A percentile compares a stretch with the other conserved stretches of the same genome.
Evolutionary conservation across 1,140 invertebrate genomes (phyloP).

Genomic region (Lordiphosa clarofinis): DNA sequence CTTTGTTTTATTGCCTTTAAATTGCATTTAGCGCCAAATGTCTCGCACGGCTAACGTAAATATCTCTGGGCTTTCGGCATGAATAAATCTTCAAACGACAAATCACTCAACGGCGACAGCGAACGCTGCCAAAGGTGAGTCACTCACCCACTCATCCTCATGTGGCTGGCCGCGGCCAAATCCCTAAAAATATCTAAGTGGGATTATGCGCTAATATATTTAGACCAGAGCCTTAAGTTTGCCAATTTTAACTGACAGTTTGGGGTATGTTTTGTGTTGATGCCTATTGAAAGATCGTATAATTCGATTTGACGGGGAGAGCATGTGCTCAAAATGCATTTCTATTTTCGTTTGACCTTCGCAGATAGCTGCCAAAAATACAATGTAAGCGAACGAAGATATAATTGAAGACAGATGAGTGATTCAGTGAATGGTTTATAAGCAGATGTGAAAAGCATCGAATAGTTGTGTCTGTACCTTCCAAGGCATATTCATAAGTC

Average conservation of each 20-base stretch:
- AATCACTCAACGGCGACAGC: constrained; percentile 53
- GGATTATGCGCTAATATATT: constrained; percentile 31
- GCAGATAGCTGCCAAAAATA: constrained; percentile 26
- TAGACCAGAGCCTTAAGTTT: constrained; percentile 14
- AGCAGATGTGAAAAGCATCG: too few species aligned
- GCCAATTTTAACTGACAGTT: constrained; percentile 44
- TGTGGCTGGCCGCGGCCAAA: constrained; percentile 5
- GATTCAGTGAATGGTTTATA: too few species aligned
- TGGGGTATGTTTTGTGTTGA: constrained; percentile 39
- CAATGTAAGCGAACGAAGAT: neutral
- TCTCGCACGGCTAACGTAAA: constrained; percentile 50
- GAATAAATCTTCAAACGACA: constrained; percentile 63
- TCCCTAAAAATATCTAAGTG: constrained; percentile 31
- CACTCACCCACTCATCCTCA: constrained; percentile 31
- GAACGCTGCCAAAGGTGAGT: constrained; percentile 50
- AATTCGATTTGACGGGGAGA: constrained; percentile 19
- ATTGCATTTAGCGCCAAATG: constrained; percentile 76
- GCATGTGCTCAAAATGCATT: constrained; percentile 13
- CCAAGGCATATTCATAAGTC: too few species aligned
- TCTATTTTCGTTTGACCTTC: constrained; percentile 49
- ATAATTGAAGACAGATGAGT: neutral
- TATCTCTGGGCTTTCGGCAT: constrained; percentile 40
- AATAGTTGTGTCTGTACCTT: too few species aligned
- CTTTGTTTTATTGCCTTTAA: constrained; percentile 75
- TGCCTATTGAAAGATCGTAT: constrained; percentile 21